phyloP scores from a whole-genome alignment of 2,888 invertebrate genomes.

The Tricholauxania praeusta region DNA sequence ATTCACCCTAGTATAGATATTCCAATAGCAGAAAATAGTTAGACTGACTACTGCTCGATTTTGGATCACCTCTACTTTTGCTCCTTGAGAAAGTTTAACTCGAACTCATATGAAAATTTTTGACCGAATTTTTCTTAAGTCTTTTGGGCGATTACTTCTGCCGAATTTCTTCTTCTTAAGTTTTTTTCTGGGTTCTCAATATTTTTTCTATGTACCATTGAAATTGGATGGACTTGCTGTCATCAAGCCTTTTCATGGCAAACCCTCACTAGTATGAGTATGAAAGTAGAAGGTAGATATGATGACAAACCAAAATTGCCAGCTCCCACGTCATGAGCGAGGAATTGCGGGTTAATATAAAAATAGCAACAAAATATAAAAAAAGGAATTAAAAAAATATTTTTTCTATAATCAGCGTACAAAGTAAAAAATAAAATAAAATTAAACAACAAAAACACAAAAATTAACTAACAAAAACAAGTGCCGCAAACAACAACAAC shows the following conservation, averaged over 20 bases:
- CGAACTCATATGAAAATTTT: no score
- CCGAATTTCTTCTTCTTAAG: no score
- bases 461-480: slow-evolving; percentile 17
- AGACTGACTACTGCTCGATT: no score
- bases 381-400: slow-evolving; percentile 7
- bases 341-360: neutral
- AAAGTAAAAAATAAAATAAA: slow-evolving; percentile 11
- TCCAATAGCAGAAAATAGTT: no score
- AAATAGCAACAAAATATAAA: slow-evolving; percentile 6
- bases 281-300: neutral
- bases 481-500: slow-evolving; percentile 1
- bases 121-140: no score
- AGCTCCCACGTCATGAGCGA: slow-evolving; percentile 23
- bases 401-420: slow-evolving; percentile 2
- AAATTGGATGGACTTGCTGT: neutral
- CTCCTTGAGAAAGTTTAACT: no score
- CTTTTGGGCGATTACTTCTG: no score
- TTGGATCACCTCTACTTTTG: no score
- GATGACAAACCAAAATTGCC: neutral
- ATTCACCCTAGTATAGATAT: no score
- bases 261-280: neutral
- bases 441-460: slow-evolving; percentile 4
- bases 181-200: no score
- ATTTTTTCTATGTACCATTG: neutral
- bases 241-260: neutral